A percentile compares a stretch with the other conserved stretches of the same genome.
Conservation (phyloP, 2,797 vertebrate genomes). For the Macroramphosus scolopax region DNA sequence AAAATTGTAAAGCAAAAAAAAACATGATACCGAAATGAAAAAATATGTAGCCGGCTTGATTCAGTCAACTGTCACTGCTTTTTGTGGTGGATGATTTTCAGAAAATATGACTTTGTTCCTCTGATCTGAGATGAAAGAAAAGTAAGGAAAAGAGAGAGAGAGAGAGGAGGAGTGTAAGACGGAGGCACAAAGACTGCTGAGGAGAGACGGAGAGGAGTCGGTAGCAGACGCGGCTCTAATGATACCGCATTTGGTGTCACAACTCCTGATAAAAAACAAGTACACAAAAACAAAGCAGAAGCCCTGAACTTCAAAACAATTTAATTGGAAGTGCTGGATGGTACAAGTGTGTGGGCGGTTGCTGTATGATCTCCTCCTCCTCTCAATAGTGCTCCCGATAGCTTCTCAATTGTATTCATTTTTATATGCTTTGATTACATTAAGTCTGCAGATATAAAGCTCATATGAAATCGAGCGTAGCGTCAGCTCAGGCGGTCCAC, state of each 20-base stretch:
- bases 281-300: constrained; percentile 47
- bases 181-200: constrained; percentile 34
- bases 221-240: constrained; percentile 47
- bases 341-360: constrained; percentile 45
- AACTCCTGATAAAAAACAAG: constrained; percentile 37
- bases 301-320: constrained; percentile 63
- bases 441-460: constrained; percentile 4
- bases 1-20: too few species aligned
- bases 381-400: constrained; percentile 7
- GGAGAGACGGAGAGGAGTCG: constrained; percentile 25
- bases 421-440: constrained; percentile 4
- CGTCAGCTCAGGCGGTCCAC: too few species aligned
- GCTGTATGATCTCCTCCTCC: constrained; percentile 17
- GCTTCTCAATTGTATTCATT: constrained; percentile 13
- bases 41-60: constrained; percentile 1
- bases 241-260: constrained; percentile 49
- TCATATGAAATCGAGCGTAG: too few species aligned
- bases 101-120: constrained; percentile 37
- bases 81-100: constrained; percentile 11
- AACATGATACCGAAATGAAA: too few species aligned
- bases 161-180: constrained; percentile 9
- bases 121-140: constrained; percentile 58
- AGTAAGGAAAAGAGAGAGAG: constrained; percentile 10
- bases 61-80: neutral
- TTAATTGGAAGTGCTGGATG: constrained; percentile 64